phyloP scores from a whole-genome alignment of 2,113 vertebrate species.

The Colaptes auratus region DNA sequence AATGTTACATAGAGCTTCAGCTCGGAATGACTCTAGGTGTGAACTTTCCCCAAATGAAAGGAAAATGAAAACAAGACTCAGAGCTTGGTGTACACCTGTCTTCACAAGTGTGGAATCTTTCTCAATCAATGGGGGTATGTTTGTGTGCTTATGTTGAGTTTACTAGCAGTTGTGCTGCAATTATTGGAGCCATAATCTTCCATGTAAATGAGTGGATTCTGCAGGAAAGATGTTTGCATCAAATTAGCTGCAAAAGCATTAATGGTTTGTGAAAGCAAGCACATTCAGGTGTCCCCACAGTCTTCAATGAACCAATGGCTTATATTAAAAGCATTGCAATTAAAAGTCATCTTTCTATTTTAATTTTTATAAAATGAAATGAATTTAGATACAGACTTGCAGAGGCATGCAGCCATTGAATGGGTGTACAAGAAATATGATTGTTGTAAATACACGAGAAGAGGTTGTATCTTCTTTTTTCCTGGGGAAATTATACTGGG shows the following conservation, averaged over 20 bases:
- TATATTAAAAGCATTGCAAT: neutral
- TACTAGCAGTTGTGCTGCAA: neutral
- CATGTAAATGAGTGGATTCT: neutral
- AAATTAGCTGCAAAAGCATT: neutral
- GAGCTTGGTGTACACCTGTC: neutral
- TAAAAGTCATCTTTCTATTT: neutral
- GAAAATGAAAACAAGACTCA: neutral
- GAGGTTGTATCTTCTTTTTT: neutral
- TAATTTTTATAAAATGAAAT: neutral
- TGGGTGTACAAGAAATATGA: neutral
- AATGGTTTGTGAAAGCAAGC: accelerated
- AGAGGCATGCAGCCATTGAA: neutral
- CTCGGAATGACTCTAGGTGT: neutral
- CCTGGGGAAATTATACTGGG: neutral
- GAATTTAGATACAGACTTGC: neutral
- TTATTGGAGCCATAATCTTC: neutral
- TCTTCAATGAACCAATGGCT: neutral
- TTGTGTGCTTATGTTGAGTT: neutral
- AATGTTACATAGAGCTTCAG: neutral
- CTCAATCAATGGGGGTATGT: neutral
- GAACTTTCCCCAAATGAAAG: neutral
- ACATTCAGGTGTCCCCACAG: neutral
- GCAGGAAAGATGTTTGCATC: neutral
- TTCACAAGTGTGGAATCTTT: neutral
- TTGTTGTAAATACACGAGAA: neutral